phyloP scores from a whole-genome alignment of 2,113 vertebrate genomes.

The Diglossa brunneiventris region DNA sequence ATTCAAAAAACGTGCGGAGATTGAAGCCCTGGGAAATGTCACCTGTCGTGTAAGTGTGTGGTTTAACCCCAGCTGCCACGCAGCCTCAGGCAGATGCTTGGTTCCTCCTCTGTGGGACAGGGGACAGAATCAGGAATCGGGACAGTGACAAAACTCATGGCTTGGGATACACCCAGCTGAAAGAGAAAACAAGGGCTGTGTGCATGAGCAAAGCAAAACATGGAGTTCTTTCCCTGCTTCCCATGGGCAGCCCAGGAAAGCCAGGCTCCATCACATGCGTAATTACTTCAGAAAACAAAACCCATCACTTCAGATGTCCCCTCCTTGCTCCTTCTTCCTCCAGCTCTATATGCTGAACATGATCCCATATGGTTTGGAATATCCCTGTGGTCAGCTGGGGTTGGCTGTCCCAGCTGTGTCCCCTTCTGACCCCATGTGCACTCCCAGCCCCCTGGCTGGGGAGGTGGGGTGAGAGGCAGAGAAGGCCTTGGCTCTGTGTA shows the following conservation, averaged over 20 bases:
- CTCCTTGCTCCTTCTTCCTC: background rate
- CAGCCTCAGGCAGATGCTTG: rapidly evolving
- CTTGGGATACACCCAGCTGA: background rate
- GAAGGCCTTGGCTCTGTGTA: background rate
- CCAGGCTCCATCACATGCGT: background rate
- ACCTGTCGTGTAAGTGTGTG: background rate
- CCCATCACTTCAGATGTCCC: background rate
- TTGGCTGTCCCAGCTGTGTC: background rate
- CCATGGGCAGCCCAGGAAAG: background rate
- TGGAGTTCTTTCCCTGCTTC: background rate
- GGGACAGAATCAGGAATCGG: background rate
- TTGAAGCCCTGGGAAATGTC: background rate
- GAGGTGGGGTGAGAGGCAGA: background rate
- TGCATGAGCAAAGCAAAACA: background rate
- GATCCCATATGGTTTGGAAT: background rate
- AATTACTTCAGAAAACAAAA: rapidly evolving
- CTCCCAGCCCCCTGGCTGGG: rapidly evolving
- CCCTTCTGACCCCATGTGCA: background rate
- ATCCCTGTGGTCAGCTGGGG: background rate
- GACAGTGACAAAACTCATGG: background rate
- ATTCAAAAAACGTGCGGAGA: background rate
- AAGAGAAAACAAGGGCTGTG: rapidly evolving
- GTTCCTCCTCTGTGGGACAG: background rate
- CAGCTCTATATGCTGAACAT: background rate
- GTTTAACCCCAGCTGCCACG: background rate